Conservation (phyloP, 2,113 vertebrate species). For the Ctenodactylus gundi region DNA sequence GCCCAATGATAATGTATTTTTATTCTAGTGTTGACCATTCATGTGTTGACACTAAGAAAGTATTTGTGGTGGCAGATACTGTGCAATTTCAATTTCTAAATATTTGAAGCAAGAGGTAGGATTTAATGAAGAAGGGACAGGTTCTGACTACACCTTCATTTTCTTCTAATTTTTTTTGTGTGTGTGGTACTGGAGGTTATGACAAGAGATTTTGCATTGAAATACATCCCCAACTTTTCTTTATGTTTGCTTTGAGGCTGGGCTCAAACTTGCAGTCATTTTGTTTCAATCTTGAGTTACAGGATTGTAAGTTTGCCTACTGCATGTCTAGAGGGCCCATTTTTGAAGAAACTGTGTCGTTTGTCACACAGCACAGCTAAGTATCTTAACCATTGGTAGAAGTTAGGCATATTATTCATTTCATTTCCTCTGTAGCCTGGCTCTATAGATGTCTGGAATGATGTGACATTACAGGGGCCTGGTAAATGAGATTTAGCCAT, state of each 20-base stretch:
- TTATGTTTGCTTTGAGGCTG: too few species aligned
- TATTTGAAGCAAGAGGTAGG: not conserved
- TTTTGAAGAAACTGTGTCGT: not conserved
- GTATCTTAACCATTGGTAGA: not conserved
- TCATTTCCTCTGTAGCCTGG: fast-evolving
- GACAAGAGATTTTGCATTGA: too few species aligned
- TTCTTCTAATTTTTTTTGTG: too few species aligned
- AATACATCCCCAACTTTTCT: too few species aligned
- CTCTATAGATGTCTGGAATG: too few species aligned
- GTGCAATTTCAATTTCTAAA: not conserved
- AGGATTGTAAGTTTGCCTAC: too few species aligned
- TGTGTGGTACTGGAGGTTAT: too few species aligned
- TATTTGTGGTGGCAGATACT: not conserved
- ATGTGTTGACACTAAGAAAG: not conserved
- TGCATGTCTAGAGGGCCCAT: too few species aligned
- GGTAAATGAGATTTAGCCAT: not conserved
- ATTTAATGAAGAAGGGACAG: not conserved
- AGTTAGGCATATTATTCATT: fast-evolving
- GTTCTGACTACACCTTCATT: too few species aligned
- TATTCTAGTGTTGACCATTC: fast-evolving
- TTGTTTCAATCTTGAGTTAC: too few species aligned
- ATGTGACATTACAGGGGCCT: fast-evolving
- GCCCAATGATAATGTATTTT: fast-evolving
- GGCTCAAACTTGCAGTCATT: too few species aligned
- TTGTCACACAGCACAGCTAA: fast-evolving